Base-by-base conservation (phyloP, 2,113 vertebrate genomes). In the Lagenorhynchus albirostris region DNA sequence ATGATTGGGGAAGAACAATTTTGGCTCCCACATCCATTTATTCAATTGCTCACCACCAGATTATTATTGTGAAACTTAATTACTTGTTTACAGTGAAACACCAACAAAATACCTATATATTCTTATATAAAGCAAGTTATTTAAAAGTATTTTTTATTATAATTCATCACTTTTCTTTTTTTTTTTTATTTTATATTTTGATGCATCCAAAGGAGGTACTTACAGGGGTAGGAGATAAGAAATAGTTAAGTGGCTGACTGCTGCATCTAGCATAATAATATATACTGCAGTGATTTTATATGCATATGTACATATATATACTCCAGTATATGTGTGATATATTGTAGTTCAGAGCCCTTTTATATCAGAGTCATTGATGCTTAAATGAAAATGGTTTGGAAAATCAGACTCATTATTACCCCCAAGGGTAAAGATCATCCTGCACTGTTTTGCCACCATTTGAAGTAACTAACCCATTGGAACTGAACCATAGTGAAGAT, bases 41-140 rank as follows among this genome's bases (percentile, higher is more conserved):
- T 31, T 90, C 53, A 68, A 29, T 17, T 53, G 8, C 6, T 91
- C 31, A 53, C 50, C 76, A 31, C 5, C 82, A 65, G 12, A 63
- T 79, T 58, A 68, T 74, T 58, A 81, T 76, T 89, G 76, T 92
- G n/a, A 88, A 87, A 77, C 8, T 77, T 94, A 96, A 94, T 96
- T 84, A 96, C 6, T 76, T 81, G 11, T 80, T 87, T 76, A 86
- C 15, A 81, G 6, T 92, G 23, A 94, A 96, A 81, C 9, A 77
- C 12, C 1, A 47, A 76, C 26, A 84, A 96, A 89, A 50, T 38
- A 5, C 38, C 29, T 53, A 36, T 11, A 20, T 68, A 67, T 44
- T 60, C 41, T 82, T 81, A 83, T 17, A 53, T 15, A 26, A 79
- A 84, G 4, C 1, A 88, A 76, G 26, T 55, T 96, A 96, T 31